phyloP scores from a whole-genome alignment of 2,797 vertebrate genomes.

The Nannoperca obscura region DNA sequence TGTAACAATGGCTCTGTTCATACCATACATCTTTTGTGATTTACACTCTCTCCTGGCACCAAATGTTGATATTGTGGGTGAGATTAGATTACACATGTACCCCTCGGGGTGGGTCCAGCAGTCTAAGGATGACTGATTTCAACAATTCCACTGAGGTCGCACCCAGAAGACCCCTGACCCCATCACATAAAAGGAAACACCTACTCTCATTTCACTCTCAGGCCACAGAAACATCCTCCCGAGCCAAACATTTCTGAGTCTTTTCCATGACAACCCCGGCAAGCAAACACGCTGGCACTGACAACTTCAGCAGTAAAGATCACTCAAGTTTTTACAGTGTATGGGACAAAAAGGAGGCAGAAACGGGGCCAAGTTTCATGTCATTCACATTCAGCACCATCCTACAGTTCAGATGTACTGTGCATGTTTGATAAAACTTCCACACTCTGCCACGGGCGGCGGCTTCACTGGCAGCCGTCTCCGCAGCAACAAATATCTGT shows the following conservation, averaged over 20 bases:
- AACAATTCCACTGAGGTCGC: conserved; percentile 75
- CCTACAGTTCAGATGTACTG: conserved; percentile 56
- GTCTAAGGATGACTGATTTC: conserved; percentile 74
- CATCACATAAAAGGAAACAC: conserved; percentile 81
- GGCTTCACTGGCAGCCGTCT: conserved; percentile 60
- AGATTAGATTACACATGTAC: conserved; percentile 69
- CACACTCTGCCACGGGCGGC: conserved; percentile 52
- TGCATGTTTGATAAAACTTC: conserved; percentile 71
- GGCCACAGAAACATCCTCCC: conserved; percentile 76
- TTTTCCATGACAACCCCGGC: conserved; percentile 75
- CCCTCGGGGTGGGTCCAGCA: conserved; percentile 35
- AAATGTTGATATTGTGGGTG: conserved; percentile 48
- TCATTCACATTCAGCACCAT: conserved; percentile 64
- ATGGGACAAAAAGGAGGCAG: conserved; percentile 44
- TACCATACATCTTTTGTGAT: conserved; percentile 28
- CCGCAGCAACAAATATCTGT: conserved; percentile 77
- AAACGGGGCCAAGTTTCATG: conserved; percentile 56
- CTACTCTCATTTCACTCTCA: conserved; percentile 80
- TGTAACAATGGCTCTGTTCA: conserved; percentile 7
- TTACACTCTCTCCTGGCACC: conserved; percentile 20
- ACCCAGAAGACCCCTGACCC: conserved; percentile 79
- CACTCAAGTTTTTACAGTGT: conserved; percentile 72
- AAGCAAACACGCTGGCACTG: conserved; percentile 65
- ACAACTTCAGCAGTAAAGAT: conserved; percentile 75
- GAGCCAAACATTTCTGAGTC: conserved; percentile 79